Conservation (phyloP, 2,113 vertebrate species). For the Anoura caudifer region DNA sequence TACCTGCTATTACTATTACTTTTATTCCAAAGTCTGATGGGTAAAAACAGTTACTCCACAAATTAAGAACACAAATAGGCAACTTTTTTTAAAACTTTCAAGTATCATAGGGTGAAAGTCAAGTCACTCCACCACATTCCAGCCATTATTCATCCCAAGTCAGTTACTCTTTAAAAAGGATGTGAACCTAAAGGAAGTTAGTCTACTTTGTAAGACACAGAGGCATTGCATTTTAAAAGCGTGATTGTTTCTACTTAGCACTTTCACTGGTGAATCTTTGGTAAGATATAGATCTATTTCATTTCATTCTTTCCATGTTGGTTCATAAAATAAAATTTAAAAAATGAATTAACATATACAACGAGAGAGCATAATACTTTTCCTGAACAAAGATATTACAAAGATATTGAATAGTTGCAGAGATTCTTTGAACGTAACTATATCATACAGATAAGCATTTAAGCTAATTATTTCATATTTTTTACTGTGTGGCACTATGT, state of each 20-base stretch:
- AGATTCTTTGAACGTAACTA: not conserved
- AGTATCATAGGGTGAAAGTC: not conserved
- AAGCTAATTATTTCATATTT: not conserved
- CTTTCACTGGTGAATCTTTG: not conserved
- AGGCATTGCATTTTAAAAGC: not conserved
- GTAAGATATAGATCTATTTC: not conserved
- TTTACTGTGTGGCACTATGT: not conserved
- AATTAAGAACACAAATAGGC: not conserved
- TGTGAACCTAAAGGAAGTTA: not conserved
- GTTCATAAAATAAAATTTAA: not conserved
- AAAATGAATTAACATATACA: not conserved
- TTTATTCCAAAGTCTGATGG: not conserved
- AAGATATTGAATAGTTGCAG: not conserved
- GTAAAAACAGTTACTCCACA: not conserved
- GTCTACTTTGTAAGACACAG: not conserved
- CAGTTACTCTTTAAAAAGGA: not conserved
- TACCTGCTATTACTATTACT: not conserved
- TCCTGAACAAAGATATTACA: conserved; percentile 1
- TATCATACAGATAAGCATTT: not conserved
- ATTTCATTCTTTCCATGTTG: not conserved
- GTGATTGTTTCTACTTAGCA: not conserved
- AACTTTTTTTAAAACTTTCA: not conserved
- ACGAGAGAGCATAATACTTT: not conserved
- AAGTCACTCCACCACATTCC: not conserved
- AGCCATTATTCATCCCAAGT: not conserved